Conservation (phyloP, 2,113 vertebrate species). For the Azemiops feae region DNA sequence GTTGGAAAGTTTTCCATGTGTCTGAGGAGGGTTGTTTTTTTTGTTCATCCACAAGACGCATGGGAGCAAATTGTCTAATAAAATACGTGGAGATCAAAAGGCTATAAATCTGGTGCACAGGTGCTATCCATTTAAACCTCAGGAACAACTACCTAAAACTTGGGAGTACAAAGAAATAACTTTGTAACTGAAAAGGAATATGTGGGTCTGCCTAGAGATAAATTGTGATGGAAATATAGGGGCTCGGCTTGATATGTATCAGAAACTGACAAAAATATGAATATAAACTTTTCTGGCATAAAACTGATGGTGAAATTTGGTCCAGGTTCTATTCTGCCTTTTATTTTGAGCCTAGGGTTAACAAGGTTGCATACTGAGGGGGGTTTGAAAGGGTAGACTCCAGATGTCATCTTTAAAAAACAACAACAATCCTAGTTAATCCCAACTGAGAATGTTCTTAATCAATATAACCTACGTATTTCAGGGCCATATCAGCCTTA, state of each 20-base stretch:
- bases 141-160: constrained; percentile 4
- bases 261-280: constrained; percentile 62
- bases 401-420: constrained; percentile 69
- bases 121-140: neutral
- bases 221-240: neutral
- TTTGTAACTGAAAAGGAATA: constrained; percentile 11
- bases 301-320: constrained; percentile 51
- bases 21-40: neutral
- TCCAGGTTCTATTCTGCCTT: constrained; percentile 33
- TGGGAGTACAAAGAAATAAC: constrained; percentile 24
- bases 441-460: constrained; percentile 54
- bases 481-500: constrained; percentile 12
- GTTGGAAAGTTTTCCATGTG: neutral
- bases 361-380: constrained; percentile 37
- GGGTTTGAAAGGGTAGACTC: constrained; percentile 66
- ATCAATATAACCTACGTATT: constrained; percentile 69
- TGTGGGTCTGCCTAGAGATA: constrained; percentile 5
- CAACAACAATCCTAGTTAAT: constrained; percentile 38
- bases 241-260: constrained; percentile 52
- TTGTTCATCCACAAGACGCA: neutral
- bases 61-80: constrained; percentile 14
- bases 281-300: constrained; percentile 53
- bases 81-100: constrained; percentile 33
- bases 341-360: constrained; percentile 16
- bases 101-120: constrained; percentile 9